Evolutionary conservation across 1,140 invertebrate species (phyloP).

Genomic region (Bombus pascuorum): DNA sequence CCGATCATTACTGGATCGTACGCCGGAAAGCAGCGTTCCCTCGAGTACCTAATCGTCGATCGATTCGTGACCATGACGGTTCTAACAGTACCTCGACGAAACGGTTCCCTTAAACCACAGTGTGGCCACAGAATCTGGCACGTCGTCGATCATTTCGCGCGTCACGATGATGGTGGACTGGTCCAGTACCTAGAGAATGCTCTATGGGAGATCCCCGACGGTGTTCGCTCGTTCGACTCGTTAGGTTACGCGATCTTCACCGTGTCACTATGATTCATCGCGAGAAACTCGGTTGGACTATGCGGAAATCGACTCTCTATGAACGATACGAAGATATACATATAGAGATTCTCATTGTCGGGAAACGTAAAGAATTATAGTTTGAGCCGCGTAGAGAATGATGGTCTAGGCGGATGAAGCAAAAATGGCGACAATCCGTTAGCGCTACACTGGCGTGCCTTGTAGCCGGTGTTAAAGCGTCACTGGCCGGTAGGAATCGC

Average conservation of each 20-base stretch:
- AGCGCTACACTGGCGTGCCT: constrained; percentile 22
- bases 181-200: neutral
- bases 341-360: constrained; percentile 58
- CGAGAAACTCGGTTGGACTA: constrained; percentile 56
- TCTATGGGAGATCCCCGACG: neutral
- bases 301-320: constrained; percentile 50
- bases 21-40: constrained; percentile 5
- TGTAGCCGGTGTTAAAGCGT: constrained; percentile 26
- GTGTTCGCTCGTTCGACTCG: constrained; percentile 22
- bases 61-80: neutral
- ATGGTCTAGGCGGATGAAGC: constrained; percentile 33
- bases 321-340: neutral
- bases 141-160: constrained; percentile 11
- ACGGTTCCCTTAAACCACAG: neutral
- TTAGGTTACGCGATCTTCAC: constrained; percentile 10
- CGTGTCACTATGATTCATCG: constrained; percentile 58
- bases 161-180: neutral
- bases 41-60: constrained; percentile 6
- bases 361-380: constrained; percentile 53
- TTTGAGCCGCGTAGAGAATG: neutral
- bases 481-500: constrained; percentile 29
- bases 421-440: constrained; percentile 65
- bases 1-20: neutral
- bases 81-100: constrained; percentile 10
- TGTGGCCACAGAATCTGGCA: neutral